These are phyloP conservation scores for Sebastes matsubarae DNA, from an alignment of 2,797 vertebrate genomes.

Conservation along the genomic window DNA sequence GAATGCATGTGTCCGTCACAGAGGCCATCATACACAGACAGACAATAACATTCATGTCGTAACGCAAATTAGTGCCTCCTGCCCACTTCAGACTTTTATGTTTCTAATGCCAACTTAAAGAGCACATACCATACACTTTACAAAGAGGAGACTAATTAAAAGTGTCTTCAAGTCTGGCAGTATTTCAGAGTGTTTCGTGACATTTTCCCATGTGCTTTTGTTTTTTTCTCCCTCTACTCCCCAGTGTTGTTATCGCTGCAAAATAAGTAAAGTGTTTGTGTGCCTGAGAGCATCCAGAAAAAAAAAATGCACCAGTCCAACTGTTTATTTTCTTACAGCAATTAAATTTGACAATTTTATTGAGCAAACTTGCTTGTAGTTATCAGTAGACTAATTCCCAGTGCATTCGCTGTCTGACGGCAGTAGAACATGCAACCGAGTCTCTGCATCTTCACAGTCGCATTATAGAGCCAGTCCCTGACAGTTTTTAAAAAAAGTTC, in stretches of 20 bases:
- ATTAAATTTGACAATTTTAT: constrained; percentile 59
- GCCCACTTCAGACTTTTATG: not conserved
- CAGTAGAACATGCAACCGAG: constrained; percentile 12
- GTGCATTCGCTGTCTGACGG: not conserved
- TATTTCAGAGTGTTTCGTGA: constrained; percentile 39
- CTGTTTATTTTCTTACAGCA: constrained; percentile 51
- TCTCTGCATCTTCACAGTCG: constrained; percentile 3
- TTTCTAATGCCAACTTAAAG: not conserved
- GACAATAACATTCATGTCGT: not conserved
- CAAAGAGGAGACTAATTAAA: constrained; percentile 49
- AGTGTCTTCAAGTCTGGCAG: constrained; percentile 33
- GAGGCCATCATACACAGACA: not conserved
- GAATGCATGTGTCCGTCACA: constrained; percentile 20
- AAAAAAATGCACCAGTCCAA: constrained; percentile 22
- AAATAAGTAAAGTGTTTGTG: constrained; percentile 31
- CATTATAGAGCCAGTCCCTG: not conserved
- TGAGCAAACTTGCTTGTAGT: constrained; percentile 39
- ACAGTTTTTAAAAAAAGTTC: not conserved
- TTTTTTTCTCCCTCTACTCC: not conserved
- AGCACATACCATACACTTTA: constrained; percentile 19
- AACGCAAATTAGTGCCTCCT: not conserved
- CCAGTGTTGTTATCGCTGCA: constrained; percentile 29
- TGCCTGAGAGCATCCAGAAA: constrained; percentile 20
- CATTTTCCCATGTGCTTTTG: constrained; percentile 31
- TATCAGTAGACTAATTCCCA: constrained; percentile 36